These are phyloP conservation scores for Nomada ruficornis DNA, from an alignment of 2,888 invertebrate genomes.

Conservation along the genomic window DNA sequence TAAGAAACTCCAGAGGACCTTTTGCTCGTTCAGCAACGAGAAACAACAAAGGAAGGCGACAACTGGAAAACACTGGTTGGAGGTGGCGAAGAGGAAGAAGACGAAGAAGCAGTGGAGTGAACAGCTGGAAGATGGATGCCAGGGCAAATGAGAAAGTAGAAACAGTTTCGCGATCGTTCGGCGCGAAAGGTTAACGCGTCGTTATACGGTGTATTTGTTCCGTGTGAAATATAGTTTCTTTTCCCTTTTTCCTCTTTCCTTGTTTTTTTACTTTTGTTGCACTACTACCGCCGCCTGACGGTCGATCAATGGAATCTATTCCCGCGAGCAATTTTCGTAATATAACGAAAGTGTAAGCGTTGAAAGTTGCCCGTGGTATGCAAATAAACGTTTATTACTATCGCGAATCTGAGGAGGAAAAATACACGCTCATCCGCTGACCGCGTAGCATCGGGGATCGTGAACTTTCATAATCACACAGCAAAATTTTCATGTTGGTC, in stretches of 20 bases:
- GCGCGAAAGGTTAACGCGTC: conserved; percentile 36
- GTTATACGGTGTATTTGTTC: conserved; percentile 20
- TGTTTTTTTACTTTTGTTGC: not conserved
- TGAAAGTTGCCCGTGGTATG: conserved; percentile 50
- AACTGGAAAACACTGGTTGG: conserved; percentile 24
- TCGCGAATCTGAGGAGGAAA: conserved; percentile 11
- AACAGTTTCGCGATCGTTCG: conserved; percentile 49
- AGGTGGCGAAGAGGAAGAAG: not conserved
- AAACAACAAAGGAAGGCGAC: conserved; percentile 21
- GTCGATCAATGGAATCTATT: conserved; percentile 39
- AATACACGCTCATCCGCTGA: not conserved
- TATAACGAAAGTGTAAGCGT: conserved; percentile 19
- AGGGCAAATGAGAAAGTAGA: conserved; percentile 54
- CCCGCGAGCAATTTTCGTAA: not conserved
- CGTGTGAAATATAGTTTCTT: not conserved
- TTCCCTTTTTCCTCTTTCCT: not conserved
- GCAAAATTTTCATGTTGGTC: conserved; percentile 9
- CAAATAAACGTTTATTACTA: conserved; percentile 47
- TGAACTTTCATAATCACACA: conserved; percentile 47
- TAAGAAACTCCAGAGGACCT: conserved; percentile 69
- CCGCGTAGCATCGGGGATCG: not conserved
- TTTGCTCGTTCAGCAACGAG: conserved; percentile 52
- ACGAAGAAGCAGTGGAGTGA: not conserved
- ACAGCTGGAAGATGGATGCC: conserved; percentile 47
- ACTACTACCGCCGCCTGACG: not conserved